These are phyloP conservation scores for Ailuropoda melanoleuca DNA, from an alignment of 2,113 vertebrate species.

Conservation along the genomic window DNA sequence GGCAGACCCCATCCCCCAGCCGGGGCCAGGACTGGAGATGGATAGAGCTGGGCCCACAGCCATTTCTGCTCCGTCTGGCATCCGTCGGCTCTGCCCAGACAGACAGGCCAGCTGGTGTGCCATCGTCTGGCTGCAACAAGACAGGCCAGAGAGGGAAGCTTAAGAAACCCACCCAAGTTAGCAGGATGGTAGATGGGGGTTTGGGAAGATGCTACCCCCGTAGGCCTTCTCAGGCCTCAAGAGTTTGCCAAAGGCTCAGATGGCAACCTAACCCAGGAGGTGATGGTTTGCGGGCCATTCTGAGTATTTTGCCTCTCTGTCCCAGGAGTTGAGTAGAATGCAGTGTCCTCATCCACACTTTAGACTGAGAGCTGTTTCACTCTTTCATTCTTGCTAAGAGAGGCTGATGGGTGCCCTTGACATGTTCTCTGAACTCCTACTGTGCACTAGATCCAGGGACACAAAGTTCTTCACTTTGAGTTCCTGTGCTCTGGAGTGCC, in stretches of 20 bases:
- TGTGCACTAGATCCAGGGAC: background rate
- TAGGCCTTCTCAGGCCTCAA: slow-evolving; percentile 16
- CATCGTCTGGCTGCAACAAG: slow-evolving; percentile 78
- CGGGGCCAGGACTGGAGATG: slow-evolving; percentile 72
- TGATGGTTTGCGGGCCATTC: background rate
- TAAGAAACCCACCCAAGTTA: slow-evolving; percentile 75
- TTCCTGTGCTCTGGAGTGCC: background rate
- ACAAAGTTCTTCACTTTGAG: background rate
- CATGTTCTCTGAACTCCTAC: slow-evolving; percentile 12
- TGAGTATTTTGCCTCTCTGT: background rate
- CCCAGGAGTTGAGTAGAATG: background rate
- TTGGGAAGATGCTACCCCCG: slow-evolving; percentile 14
- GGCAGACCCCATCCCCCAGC: slow-evolving; percentile 67
- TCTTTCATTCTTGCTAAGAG: slow-evolving; percentile 42
- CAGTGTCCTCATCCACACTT: background rate
- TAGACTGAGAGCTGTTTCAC: background rate
- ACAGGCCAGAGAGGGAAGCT: slow-evolving; percentile 71
- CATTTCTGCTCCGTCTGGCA: slow-evolving; percentile 82
- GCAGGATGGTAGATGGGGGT: slow-evolving; percentile 40
- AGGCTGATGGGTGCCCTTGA: background rate
- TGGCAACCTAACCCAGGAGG: background rate
- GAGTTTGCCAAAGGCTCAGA: background rate
- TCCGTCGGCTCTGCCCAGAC: slow-evolving; percentile 82
- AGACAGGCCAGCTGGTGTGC: slow-evolving; percentile 82
- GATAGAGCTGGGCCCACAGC: slow-evolving; percentile 81